Evolutionary conservation across 2,888 invertebrate genomes (phyloP), one percentile per base, ranked within the genome.

Genomic region (Exephanes ischioxanthus): DNA sequence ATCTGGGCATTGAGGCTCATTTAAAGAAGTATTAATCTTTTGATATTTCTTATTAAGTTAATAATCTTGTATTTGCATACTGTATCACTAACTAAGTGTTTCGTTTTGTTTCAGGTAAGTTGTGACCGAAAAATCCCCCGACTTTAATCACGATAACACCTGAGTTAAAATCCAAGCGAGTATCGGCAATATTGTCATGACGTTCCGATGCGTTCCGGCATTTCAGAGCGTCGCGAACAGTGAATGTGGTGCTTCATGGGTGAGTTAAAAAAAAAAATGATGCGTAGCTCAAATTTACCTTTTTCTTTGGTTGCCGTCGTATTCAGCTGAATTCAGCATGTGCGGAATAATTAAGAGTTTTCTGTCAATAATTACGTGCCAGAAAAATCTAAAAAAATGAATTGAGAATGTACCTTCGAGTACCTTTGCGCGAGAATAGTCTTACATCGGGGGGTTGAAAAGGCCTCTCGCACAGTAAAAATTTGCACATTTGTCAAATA

Each of bases 201-300:
- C 96, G 94, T 96, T 96, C 94, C 95, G 96, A 91, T 96, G 96
- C 94, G 95, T 96, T 92, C 96, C 96, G 92, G 95, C 96, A 91
- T 96, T 96, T 94, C 96, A 96, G 95, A 94, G 95, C 66, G 95
- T 95, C 81, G 93, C 94, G 87, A 95, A 95, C 91, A 95, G 95
- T 92, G 96, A 96, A 94, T 96, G 95, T 94, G 95, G 95, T 94
- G 95, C 96, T 92, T 95, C 96, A 93, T 96, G 96, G 96, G 96
- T 96, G 94, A 96, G 96, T 96, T 83, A 79, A 7, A 77, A 45
- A 70, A 19, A 61, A 84, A n/a, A n/a, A n/a, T n/a, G n/a, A 80
- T 79, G 67, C 66, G 67, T 61, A 53, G 66, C 78, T 68, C 68
- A 73, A 33, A 63, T 33, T 16, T 6, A 33, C n/a, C n/a, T n/a